Conservation (phyloP, 2,888 invertebrate genomes). For the Xiphydria camelus region DNA sequence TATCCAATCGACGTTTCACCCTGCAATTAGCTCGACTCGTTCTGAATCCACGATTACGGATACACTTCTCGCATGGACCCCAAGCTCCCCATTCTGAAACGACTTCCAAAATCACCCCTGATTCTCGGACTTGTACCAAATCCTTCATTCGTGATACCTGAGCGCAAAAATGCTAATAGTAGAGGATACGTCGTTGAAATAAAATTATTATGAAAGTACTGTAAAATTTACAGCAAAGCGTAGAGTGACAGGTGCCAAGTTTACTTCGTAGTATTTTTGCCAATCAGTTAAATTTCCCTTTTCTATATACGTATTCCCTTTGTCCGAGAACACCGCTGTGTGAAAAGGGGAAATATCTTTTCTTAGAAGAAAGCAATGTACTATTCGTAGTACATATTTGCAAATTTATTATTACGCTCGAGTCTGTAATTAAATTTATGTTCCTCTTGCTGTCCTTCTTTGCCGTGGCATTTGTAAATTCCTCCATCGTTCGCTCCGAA, state of each 20-base stretch:
- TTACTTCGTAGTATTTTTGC: conserved; percentile 59
- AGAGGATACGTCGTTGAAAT: not conserved
- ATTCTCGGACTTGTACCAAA: conserved; percentile 54
- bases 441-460: conserved; percentile 50
- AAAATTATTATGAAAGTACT: not conserved
- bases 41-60: conserved; percentile 47
- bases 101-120: conserved; percentile 58
- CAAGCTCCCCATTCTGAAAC: conserved; percentile 62
- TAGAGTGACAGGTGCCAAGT: conserved; percentile 58
- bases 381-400: not conserved
- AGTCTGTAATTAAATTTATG: conserved; percentile 60
- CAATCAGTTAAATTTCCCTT: conserved; percentile 60
- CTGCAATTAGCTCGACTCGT: conserved; percentile 61
- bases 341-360: not conserved
- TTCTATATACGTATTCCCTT: conserved; percentile 33
- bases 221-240: conserved; percentile 49
- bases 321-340: conserved; percentile 40
- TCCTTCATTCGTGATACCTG: conserved; percentile 56
- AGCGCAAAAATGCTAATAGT: not conserved
- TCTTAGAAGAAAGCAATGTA: too few relatives aligned
- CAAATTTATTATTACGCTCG: conserved; percentile 51
- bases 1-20: conserved; percentile 47
- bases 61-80: conserved; percentile 61
- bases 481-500: conserved; percentile 56
- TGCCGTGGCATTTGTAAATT: conserved; percentile 60